Percentiles rank a stretch among this genome's conserved stretches.
Conservation (phyloP, 2,888 invertebrate species). For the Lycocerus yunnanus region DNA sequence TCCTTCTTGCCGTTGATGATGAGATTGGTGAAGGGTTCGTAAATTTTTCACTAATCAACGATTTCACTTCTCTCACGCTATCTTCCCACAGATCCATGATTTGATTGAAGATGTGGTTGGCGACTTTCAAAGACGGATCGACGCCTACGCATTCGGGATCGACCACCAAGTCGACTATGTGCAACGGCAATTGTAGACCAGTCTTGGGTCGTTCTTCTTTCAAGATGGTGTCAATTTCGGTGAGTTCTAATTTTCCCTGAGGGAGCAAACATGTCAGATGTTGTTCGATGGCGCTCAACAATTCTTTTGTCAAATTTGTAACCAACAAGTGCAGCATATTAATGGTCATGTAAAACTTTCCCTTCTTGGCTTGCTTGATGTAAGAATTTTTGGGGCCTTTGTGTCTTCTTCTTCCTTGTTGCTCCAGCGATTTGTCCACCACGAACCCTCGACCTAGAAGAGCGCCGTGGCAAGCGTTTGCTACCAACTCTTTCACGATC, state of each 20-base stretch:
- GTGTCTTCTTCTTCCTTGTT: constrained; percentile 34
- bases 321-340: constrained; percentile 70
- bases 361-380: constrained; percentile 84
- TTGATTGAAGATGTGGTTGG: constrained; percentile 63
- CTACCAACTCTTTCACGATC: constrained; percentile 63
- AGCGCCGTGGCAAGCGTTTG: constrained; percentile 76
- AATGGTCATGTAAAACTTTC: constrained; percentile 75
- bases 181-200: constrained; percentile 65
- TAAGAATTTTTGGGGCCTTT: constrained; percentile 76
- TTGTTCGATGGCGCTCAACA: constrained; percentile 60
- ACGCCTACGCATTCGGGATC: constrained; percentile 52
- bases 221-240: constrained; percentile 57
- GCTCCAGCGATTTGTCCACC: constrained; percentile 64
- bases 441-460: constrained; percentile 78
- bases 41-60: constrained; percentile 73
- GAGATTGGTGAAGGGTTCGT: constrained; percentile 78
- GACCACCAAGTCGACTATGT: constrained; percentile 62
- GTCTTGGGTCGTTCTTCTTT: constrained; percentile 56
- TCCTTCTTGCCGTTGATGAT: constrained; percentile 83
- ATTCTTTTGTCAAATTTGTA: constrained; percentile 63
- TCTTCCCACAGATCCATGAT: constrained; percentile 70
- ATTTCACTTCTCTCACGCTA: constrained; percentile 68
- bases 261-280: constrained; percentile 62
- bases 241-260: constrained; percentile 52
- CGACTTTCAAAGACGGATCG: constrained; percentile 66